Evolutionary conservation across 2,888 invertebrate species (phyloP).

Genomic region (Didymodactylos carnosus): DNA sequence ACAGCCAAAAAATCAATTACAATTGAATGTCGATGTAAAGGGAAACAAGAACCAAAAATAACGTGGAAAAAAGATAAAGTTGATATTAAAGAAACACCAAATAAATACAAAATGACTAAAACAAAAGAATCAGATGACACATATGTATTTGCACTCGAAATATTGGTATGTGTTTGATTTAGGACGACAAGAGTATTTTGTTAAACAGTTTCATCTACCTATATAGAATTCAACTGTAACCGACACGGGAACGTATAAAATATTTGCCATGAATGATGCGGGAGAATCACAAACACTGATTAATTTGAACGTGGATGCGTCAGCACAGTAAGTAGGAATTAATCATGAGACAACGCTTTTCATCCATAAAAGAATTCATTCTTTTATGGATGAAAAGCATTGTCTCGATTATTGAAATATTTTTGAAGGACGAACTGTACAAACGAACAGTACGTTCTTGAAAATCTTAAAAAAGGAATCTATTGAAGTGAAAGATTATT

Average conservation of each 20-base stretch:
- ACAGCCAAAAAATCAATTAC: slow-evolving; percentile 2
- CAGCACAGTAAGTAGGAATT: not conserved
- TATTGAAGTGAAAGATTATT: no score
- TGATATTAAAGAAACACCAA: slow-evolving; percentile 1
- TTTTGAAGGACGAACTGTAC: not conserved
- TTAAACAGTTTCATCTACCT: not conserved
- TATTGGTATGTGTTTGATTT: not conserved
- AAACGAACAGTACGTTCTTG: no score
- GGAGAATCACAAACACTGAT: slow-evolving; percentile 55
- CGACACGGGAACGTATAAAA: slow-evolving; percentile 76
- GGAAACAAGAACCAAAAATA: slow-evolving; percentile 11
- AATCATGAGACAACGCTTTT: no score
- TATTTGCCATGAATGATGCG: slow-evolving; percentile 71
- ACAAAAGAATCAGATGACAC: slow-evolving; percentile 7
- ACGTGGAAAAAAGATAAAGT: slow-evolving; percentile 11
- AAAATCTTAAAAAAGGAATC: no score
- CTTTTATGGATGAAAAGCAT: not conserved
- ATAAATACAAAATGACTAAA: slow-evolving; percentile 7
- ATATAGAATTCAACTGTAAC: slow-evolving; percentile 45
- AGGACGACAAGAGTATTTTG: not conserved
- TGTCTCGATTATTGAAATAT: not conserved
- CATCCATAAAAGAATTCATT: not conserved
- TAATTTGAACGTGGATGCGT: slow-evolving; percentile 1
- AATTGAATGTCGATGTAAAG: slow-evolving; percentile 2
- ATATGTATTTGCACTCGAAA: slow-evolving; percentile 4